These are phyloP conservation scores for Barbus barbus DNA, from an alignment of 2,113 vertebrate genomes.

Conservation along the genomic window DNA sequence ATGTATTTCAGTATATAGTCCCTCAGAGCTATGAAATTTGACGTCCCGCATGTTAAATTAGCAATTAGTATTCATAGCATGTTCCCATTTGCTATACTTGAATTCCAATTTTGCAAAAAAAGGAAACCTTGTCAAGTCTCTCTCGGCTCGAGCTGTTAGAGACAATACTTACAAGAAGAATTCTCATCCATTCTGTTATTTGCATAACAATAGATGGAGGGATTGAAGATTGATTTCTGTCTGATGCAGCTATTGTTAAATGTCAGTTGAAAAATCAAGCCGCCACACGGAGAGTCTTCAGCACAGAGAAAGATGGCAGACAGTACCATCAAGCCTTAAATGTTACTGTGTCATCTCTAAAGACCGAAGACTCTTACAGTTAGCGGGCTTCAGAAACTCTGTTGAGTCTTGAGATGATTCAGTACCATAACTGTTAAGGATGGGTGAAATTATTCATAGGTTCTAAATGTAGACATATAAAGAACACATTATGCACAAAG, in stretches of 20 bases:
- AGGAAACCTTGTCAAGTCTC: not conserved
- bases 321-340: not conserved
- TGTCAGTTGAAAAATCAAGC: conserved; percentile 36
- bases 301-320: not conserved
- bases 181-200: conserved; percentile 17
- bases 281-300: not conserved
- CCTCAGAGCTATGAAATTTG: not conserved
- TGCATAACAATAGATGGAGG: conserved; percentile 22
- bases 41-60: conserved; percentile 12
- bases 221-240: conserved; percentile 18
- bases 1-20: not conserved
- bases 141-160: not conserved
- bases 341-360: conserved; percentile 7
- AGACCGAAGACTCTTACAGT: not conserved
- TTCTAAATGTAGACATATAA: conserved; percentile 17
- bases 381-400: not conserved
- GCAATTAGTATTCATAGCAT: conserved; percentile 21
- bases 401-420: conserved; percentile 3
- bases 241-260: conserved; percentile 42
- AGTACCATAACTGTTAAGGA: not conserved
- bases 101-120: conserved; percentile 1
- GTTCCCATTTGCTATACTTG: conserved; percentile 16
- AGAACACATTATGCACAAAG: not conserved
- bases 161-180: conserved; percentile 7
- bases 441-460: not conserved